Percentiles rank a stretch among this genome's conserved stretches.
Evolutionary conservation across 2,888 invertebrate species (phyloP).

Genomic region (Hetaerina titia): DNA sequence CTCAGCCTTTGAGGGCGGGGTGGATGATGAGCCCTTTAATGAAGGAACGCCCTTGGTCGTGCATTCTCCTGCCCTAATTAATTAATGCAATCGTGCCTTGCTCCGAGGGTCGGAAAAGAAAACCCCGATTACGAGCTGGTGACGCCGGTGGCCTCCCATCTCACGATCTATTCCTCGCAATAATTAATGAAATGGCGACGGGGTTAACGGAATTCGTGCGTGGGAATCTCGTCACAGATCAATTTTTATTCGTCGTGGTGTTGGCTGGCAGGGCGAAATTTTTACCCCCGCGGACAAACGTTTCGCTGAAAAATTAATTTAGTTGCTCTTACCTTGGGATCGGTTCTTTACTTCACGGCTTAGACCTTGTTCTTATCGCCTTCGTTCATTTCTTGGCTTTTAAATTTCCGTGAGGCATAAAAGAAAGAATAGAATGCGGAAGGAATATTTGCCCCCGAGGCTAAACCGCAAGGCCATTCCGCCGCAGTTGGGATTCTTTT

Average conservation of each 20-base stretch:
- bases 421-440: not conserved
- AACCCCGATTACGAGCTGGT: not conserved
- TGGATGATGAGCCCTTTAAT: not conserved
- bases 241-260: not conserved
- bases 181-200: not conserved
- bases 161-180: not conserved
- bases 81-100: slow-evolving; percentile 9
- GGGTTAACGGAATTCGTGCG: not conserved
- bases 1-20: not conserved
- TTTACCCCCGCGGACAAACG: not conserved
- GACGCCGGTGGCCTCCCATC: not conserved
- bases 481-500: not conserved
- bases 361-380: not conserved
- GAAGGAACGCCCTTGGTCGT: not conserved
- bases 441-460: not conserved
- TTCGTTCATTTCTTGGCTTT: not conserved
- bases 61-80: slow-evolving; percentile 22
- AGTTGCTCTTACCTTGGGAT: not conserved
- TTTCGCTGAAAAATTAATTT: not conserved
- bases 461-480: not conserved
- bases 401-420: not conserved
- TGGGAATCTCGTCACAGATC: not conserved
- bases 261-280: not conserved
- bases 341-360: not conserved
- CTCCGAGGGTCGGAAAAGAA: not conserved